Percentiles rank a stretch among this genome's conserved stretches.
Evolutionary conservation across 1,140 invertebrate species (phyloP).

Genomic region (Drosophila serrata): DNA sequence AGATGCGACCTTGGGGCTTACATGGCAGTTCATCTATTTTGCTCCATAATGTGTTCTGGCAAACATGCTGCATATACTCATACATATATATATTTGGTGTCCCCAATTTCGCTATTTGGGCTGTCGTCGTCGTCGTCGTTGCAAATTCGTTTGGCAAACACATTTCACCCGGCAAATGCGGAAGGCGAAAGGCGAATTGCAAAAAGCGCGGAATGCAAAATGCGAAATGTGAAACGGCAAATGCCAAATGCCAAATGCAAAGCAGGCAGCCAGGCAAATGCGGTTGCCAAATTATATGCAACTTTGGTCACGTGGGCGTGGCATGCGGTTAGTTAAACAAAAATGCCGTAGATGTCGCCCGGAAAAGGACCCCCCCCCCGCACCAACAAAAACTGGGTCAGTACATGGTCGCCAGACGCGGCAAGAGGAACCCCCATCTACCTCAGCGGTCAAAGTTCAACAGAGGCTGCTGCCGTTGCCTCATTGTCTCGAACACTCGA

Average conservation of each 20-base stretch:
- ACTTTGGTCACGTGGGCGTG: constrained; percentile 53
- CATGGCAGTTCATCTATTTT: constrained; percentile 27
- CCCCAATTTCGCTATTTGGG: constrained; percentile 28
- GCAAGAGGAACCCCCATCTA: neutral
- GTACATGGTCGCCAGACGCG: constrained; percentile 33
- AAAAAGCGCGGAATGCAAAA: constrained; percentile 19
- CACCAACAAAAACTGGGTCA: constrained; percentile 60
- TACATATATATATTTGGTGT: constrained; percentile 6
- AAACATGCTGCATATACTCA: neutral
- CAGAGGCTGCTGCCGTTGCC: constrained; percentile 1
- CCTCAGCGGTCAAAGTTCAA: constrained; percentile 39
- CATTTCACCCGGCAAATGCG: constrained; percentile 19
- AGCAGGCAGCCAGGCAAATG: constrained; percentile 38
- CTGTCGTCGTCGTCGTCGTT: constrained; percentile 22
- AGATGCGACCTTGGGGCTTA: constrained; percentile 30
- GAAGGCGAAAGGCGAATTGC: constrained; percentile 14
- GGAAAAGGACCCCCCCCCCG: constrained; percentile 1
- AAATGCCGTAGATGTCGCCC: constrained; percentile 39
- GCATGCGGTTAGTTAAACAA: constrained; percentile 73
- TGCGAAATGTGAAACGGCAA: constrained; percentile 21
- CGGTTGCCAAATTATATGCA: constrained; percentile 69
- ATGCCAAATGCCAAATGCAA: constrained; percentile 37
- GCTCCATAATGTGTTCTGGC: constrained; percentile 6
- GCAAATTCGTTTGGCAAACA: constrained; percentile 48
- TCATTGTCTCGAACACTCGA: constrained; percentile 62